phyloP scores from a whole-genome alignment of 2,113 vertebrate species.

The Lipotes vexillifer region DNA sequence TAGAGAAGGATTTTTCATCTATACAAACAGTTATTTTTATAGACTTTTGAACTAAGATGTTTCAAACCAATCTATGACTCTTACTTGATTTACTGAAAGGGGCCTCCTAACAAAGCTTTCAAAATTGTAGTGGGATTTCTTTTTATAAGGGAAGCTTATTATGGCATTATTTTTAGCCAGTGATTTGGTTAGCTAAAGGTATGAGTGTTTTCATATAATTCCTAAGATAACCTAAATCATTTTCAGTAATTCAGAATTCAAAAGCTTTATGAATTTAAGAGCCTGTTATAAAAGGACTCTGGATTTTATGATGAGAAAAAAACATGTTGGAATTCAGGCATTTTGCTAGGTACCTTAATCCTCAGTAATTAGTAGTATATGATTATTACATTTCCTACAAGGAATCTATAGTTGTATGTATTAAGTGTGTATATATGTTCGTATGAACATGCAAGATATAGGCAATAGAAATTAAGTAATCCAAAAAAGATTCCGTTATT shows the following conservation, averaged over 20 bases:
- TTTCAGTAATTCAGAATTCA: conserved; percentile 55
- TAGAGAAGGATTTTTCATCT: conserved; percentile 10
- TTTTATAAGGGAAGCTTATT: conserved; percentile 42
- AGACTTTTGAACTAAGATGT: conserved; percentile 23
- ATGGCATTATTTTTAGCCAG: conserved; percentile 49
- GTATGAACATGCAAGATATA: conserved; percentile 62
- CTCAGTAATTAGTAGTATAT: conserved; percentile 64
- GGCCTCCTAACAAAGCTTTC: conserved; percentile 40
- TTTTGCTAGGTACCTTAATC: conserved; percentile 68
- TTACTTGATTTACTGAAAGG: conserved; percentile 33
- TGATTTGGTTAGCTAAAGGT: conserved; percentile 49
- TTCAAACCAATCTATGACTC: conserved; percentile 1
- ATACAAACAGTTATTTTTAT: neutral
- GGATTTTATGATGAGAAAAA: conserved; percentile 57
- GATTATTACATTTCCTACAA: conserved; percentile 66
- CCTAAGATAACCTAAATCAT: conserved; percentile 62
- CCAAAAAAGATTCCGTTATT: conserved; percentile 74
- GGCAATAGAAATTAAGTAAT: conserved; percentile 56
- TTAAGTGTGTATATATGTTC: conserved; percentile 69
- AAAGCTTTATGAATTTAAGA: conserved; percentile 63
- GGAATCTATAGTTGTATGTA: conserved; percentile 71
- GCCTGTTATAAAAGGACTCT: conserved; percentile 47
- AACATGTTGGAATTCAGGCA: conserved; percentile 68
- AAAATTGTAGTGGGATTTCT: conserved; percentile 36
- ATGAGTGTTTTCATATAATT: conserved; percentile 68